Percentiles rank a stretch among this genome's conserved stretches.
Evolutionary conservation across 2,113 vertebrate species (phyloP).

Genomic region (Peromyscus leucopus): DNA sequence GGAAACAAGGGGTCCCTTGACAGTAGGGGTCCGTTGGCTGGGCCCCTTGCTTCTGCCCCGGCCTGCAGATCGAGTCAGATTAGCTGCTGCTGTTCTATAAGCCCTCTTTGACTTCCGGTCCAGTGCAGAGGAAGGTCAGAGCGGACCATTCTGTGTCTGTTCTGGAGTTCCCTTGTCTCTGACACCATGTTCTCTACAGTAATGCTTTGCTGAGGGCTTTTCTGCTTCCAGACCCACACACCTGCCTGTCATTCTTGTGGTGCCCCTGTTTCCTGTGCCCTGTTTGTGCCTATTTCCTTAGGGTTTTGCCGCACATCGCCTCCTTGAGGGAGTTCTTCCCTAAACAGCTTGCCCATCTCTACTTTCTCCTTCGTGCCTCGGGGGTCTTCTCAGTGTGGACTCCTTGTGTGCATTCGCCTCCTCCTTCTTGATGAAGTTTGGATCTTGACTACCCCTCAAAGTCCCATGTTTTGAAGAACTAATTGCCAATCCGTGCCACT

Average conservation of each 20-base stretch:
- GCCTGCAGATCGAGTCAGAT: background rate
- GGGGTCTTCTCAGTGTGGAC: background rate
- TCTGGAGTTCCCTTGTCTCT: background rate
- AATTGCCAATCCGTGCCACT: background rate
- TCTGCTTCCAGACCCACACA: background rate
- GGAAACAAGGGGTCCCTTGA: background rate
- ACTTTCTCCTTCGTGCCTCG: background rate
- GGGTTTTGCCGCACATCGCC: background rate
- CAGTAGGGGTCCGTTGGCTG: background rate
- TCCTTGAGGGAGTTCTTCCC: background rate
- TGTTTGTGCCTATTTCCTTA: background rate
- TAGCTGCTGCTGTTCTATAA: background rate
- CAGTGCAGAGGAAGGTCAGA: background rate
- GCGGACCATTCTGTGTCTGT: background rate
- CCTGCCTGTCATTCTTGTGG: background rate
- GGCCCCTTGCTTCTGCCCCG: background rate
- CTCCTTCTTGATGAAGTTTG: background rate
- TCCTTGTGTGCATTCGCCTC: background rate
- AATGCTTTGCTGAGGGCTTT: background rate
- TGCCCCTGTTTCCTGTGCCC: background rate
- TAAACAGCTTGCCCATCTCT: background rate
- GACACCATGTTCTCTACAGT: accelerated
- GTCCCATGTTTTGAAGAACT: background rate
- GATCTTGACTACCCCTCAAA: background rate
- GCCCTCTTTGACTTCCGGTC: background rate